phyloP scores from a whole-genome alignment of 2,888 invertebrate species.

The Acanthosoma haemorrhoidale region DNA sequence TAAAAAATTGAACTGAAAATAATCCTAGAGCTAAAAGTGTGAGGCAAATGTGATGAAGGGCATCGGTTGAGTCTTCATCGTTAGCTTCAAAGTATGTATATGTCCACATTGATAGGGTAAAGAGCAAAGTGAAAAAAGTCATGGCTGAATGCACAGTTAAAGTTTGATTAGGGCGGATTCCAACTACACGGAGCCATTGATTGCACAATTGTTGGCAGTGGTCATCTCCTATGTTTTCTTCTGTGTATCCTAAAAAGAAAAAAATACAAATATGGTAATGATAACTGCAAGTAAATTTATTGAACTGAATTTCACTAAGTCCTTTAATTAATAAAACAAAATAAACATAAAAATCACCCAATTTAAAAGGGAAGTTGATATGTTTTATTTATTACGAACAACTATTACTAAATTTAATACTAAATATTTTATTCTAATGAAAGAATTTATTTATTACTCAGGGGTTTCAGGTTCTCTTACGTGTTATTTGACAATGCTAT shows the following conservation, averaged over 20 bases:
- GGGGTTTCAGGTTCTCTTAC: no score
- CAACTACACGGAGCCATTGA: background rate
- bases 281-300: no score
- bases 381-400: no score
- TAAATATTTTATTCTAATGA: no score
- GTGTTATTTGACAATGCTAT: no score
- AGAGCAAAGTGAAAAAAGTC: background rate
- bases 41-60: conserved; percentile 16
- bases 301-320: no score
- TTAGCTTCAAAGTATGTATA: background rate
- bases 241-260: conserved; percentile 6
- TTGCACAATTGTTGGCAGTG: conserved; percentile 13
- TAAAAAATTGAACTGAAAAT: background rate
- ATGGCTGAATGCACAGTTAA: background rate
- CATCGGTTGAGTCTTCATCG: background rate
- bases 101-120: background rate
- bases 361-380: no score
- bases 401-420: no score
- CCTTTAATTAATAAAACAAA: no score
- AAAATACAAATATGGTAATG: no score
- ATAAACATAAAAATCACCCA: no score
- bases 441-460: no score
- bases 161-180: background rate
- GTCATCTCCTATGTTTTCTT: background rate
- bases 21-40: background rate